Conservation (phyloP, 1,140 invertebrate genomes). For the Hetaerina americana region DNA sequence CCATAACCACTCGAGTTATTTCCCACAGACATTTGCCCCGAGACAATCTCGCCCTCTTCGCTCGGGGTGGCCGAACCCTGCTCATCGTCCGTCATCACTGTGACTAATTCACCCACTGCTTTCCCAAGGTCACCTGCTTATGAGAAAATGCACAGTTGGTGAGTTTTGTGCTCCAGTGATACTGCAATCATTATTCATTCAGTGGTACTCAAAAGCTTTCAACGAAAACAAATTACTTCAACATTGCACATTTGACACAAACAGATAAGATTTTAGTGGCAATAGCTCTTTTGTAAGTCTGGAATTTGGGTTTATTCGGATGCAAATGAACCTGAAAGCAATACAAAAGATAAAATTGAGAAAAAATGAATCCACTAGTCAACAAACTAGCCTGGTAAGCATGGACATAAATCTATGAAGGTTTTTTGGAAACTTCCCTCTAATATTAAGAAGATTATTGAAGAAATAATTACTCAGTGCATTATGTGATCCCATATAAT, state of each 20-base stretch:
- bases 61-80: neutral
- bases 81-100: constrained; percentile 71
- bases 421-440: too few species aligned
- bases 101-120: constrained; percentile 73
- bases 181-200: neutral
- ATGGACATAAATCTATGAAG: too few species aligned
- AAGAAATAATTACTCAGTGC: too few species aligned
- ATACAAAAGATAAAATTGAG: too few species aligned
- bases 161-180: constrained; percentile 2
- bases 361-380: too few species aligned
- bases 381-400: too few species aligned
- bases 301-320: neutral
- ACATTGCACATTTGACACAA: too few species aligned
- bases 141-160: constrained; percentile 13
- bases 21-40: neutral
- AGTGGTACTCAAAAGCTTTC: neutral
- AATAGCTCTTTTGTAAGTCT: neutral
- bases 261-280: neutral
- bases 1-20: neutral
- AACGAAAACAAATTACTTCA: neutral
- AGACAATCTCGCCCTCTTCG: neutral
- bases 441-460: too few species aligned
- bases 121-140: constrained; percentile 63
- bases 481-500: too few species aligned
- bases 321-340: too few species aligned